Evolutionary conservation across 2,797 vertebrate species (phyloP), one percentile per base, ranked within the genome.

Genomic region (Choloepus didactylus): DNA sequence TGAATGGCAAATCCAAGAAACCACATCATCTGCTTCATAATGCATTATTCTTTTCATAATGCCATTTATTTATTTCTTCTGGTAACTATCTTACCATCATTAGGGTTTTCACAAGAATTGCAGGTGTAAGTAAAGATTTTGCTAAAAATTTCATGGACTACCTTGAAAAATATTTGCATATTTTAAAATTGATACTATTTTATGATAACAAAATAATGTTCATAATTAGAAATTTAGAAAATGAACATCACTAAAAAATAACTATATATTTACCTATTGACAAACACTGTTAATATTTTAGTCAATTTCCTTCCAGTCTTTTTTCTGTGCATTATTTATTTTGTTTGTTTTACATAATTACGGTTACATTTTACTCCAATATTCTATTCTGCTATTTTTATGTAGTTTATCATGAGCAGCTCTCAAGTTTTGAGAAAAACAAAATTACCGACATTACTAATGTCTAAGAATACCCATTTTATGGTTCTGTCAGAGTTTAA

Each of bases 1-100:
- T 93, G 82, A 93, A 93, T 90, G 91, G 91, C 41, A 97, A 97
- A 95, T 76, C 41, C 31, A 95, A 95, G 83, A 77, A 92, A 72
- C 41, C 82, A 56, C 6, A 95, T 81, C 46, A 75, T 94, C 73
- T 62, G 73, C 86, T 93, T 92, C 14, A 94, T 84, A 93, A 85
- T 87, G 44, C 84, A 51, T 35, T 89, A 14, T 72, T 83, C 51
- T 85, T 88, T 94, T 31, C 19, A 62, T 25, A 70, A 27, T 93
- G 16, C 25, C 38, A 56, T 35, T 62, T 75, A 51, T 5, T 5
- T 51, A 69, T 93, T 95, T 92, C 29, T 90, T 90, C 46, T 76
- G 60, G 31, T 59, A 4, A 6, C 10, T 86, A 9, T 35, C 19
- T 44, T 46, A 1, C 5, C 49, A 89, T 82, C 19, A 69, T 51